Conservation (phyloP, 1,140 invertebrate species). For the Asbolus verrucosus region DNA sequence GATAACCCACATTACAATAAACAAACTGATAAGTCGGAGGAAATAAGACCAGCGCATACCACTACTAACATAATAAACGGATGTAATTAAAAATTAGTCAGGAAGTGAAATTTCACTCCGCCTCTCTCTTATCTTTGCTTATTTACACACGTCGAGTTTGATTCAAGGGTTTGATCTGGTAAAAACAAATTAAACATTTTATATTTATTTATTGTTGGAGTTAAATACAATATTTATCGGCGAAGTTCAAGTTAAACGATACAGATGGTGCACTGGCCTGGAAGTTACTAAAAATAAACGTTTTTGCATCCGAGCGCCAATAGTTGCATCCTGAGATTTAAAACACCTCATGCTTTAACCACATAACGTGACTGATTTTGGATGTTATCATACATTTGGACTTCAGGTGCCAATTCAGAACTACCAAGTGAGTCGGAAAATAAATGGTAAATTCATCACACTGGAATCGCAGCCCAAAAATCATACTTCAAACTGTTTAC, state of each 20-base stretch:
- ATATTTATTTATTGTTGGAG: slow-evolving; percentile 40
- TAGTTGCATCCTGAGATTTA: slow-evolving; percentile 25
- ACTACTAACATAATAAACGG: slow-evolving; percentile 45
- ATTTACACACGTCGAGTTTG: slow-evolving; percentile 18
- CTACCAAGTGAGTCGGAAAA: no score
- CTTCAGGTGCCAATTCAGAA: no score
- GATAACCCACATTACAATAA: slow-evolving; percentile 44
- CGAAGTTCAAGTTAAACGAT: slow-evolving; percentile 45
- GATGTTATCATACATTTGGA: no score
- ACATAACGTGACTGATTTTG: no score
- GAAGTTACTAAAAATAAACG: slow-evolving; percentile 31
- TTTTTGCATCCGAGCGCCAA: slow-evolving; percentile 21
- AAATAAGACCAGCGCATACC: slow-evolving; percentile 38
- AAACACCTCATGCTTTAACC: slow-evolving; percentile 14
- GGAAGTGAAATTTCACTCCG: slow-evolving; percentile 12
- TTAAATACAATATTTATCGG: slow-evolving; percentile 42
- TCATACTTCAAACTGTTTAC: no score
- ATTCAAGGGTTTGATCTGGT: slow-evolving; percentile 29
- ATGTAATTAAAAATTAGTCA: slow-evolving; percentile 32
- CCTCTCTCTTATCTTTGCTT: slow-evolving; percentile 20
- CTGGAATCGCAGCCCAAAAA: no score
- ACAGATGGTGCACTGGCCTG: slow-evolving; percentile 44
- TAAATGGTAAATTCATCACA: no score
- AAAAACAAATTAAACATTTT: slow-evolving; percentile 21
- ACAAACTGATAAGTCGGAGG: slow-evolving; percentile 42